phyloP scores from a whole-genome alignment of 2,797 vertebrate species.

The Sciurus vulgaris region DNA sequence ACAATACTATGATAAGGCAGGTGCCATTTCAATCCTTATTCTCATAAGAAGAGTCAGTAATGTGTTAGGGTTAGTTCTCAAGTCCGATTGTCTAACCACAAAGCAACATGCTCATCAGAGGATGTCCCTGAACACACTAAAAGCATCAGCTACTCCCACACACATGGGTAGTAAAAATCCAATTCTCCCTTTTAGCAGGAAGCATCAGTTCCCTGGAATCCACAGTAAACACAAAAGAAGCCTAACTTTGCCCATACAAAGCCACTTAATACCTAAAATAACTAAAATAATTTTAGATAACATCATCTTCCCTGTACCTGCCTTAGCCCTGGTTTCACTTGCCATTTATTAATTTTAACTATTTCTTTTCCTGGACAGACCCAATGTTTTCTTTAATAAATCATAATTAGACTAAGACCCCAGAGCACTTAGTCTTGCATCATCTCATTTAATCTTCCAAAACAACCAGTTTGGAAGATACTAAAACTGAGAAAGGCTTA shows the following conservation, averaged over 20 bases:
- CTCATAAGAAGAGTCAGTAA: not conserved
- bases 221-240: conserved; percentile 2
- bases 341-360: conserved; percentile 1
- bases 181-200: not conserved
- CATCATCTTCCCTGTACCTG: not conserved
- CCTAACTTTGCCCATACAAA: not conserved
- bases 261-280: not conserved
- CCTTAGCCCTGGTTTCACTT: not conserved
- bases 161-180: not conserved
- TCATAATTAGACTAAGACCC: not conserved
- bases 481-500: not conserved
- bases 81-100: not conserved
- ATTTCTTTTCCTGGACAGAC: not conserved
- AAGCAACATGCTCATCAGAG: not conserved
- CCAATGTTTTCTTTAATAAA: conserved; percentile 20
- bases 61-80: not conserved
- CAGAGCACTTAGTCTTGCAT: not conserved
- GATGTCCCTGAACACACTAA: not conserved
- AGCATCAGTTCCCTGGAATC: not conserved
- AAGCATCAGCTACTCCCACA: not conserved
- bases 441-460: not conserved
- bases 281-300: conserved; percentile 35
- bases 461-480: not conserved
- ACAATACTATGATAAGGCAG: not conserved
- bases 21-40: not conserved